Conservation (phyloP, 2,888 invertebrate species). For the Rhopalosiphum nymphaeae region DNA sequence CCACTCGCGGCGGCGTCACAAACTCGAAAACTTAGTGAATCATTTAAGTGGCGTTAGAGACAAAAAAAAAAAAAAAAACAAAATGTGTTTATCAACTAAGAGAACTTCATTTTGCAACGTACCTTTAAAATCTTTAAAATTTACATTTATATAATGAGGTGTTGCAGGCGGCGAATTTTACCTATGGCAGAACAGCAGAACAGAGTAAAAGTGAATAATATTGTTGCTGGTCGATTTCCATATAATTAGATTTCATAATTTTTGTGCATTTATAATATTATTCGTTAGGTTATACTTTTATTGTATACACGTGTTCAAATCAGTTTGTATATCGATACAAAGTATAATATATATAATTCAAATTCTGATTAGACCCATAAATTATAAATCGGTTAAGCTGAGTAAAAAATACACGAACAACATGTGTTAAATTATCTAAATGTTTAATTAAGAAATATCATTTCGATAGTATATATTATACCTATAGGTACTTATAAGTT, state of each 20-base stretch:
- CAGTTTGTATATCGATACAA: not conserved
- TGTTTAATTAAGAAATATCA: slow-evolving; percentile 3
- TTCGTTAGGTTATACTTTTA: not conserved
- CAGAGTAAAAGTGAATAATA: not conserved
- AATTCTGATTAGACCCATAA: slow-evolving; percentile 24
- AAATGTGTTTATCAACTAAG: not conserved
- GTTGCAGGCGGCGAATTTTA: not conserved
- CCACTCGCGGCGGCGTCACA: not conserved
- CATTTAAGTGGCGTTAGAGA: not conserved
- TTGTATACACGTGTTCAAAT: not conserved
- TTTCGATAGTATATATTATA: not conserved
- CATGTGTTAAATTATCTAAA: slow-evolving; percentile 41
- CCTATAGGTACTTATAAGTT: not conserved
- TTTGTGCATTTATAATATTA: not conserved
- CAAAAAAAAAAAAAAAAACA: not conserved
- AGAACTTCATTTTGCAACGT: not conserved
- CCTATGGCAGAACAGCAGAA: not conserved
- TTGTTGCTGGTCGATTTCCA: not conserved
- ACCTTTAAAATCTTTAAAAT: not conserved
- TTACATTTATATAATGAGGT: not conserved
- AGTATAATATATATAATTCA: too few species aligned
- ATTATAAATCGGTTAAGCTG: not conserved
- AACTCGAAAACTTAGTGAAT: not conserved
- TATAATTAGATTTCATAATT: not conserved
- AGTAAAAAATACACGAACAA: slow-evolving; percentile 28